A percentile compares a stretch with the other conserved stretches of the same genome.
phyloP scores from a whole-genome alignment of 2,797 vertebrate species.

The Premnoplex brunnescens region DNA sequence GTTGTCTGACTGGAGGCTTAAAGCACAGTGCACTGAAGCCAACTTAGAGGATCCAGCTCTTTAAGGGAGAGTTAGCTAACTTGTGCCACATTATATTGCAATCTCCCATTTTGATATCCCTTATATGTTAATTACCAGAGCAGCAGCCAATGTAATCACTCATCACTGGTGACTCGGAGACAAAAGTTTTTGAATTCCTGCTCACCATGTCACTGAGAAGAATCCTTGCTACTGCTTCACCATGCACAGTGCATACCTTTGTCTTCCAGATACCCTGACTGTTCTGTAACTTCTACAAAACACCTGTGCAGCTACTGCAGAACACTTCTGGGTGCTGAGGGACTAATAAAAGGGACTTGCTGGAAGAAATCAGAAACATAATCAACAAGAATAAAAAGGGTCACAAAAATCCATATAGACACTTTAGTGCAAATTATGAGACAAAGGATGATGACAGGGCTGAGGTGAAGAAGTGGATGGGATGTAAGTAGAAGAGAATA shows the following conservation, averaged over 20 bases:
- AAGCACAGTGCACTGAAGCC: not conserved
- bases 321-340: not conserved
- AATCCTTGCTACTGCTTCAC: not conserved
- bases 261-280: not conserved
- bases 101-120: not conserved
- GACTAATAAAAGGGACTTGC: not conserved
- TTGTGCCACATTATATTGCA: not conserved
- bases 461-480: not conserved
- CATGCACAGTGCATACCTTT: not conserved
- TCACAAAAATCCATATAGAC: not conserved
- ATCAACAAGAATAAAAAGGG: not conserved
- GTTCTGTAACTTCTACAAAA: not conserved
- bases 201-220: not conserved
- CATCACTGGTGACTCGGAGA: not conserved
- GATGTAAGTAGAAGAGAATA: not conserved
- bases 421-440: not conserved
- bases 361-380: not conserved
- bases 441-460: not conserved
- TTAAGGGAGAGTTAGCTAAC: not conserved
- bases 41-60: not conserved
- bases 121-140: conserved; percentile 5
- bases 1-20: not conserved
- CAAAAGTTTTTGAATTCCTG: conserved; percentile 15
- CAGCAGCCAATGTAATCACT: conserved; percentile 3
- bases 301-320: not conserved